Percentiles rank a stretch among this genome's conserved stretches.
phyloP scores from a whole-genome alignment of 2,797 vertebrate species.

The Notolepis coatsorum region DNA sequence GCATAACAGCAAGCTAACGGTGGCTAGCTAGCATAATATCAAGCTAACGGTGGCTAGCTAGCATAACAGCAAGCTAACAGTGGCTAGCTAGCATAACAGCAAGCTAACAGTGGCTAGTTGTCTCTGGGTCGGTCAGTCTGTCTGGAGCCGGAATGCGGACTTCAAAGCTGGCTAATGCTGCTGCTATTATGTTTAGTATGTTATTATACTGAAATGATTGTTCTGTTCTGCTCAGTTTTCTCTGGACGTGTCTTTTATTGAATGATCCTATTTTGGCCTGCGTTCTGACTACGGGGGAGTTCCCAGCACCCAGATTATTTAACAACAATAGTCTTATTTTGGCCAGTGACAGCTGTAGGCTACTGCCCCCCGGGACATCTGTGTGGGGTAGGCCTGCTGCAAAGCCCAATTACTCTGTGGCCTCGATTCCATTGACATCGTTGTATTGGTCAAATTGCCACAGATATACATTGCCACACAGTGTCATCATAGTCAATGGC shows the following conservation, averaged over 20 bases:
- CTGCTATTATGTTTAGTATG: background rate
- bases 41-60: no score
- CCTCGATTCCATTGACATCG: background rate
- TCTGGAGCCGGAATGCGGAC: conserved; percentile 15
- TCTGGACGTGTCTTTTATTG: background rate
- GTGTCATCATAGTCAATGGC: background rate
- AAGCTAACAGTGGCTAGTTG: conserved; percentile 57
- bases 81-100: conserved; percentile 13
- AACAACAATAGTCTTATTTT: conserved; percentile 76
- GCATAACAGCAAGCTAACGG: no score
- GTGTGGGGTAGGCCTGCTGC: conserved; percentile 55
- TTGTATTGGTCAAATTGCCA: background rate
- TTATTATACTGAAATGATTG: background rate
- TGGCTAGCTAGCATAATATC: no score
- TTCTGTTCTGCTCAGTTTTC: background rate
- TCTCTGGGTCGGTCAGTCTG: conserved; percentile 40
- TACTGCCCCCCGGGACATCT: conserved; percentile 56
- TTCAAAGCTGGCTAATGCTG: background rate
- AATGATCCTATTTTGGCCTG: background rate
- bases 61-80: no score
- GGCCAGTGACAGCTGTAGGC: conserved; percentile 73
- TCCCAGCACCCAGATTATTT: conserved; percentile 60
- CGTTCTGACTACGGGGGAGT: conserved; percentile 26
- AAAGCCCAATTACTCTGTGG: background rate
- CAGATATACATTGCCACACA: background rate